Percentiles rank a stretch among this genome's conserved stretches.
Evolutionary conservation across 2,113 vertebrate species (phyloP).

Genomic region (Helogale parvula): DNA sequence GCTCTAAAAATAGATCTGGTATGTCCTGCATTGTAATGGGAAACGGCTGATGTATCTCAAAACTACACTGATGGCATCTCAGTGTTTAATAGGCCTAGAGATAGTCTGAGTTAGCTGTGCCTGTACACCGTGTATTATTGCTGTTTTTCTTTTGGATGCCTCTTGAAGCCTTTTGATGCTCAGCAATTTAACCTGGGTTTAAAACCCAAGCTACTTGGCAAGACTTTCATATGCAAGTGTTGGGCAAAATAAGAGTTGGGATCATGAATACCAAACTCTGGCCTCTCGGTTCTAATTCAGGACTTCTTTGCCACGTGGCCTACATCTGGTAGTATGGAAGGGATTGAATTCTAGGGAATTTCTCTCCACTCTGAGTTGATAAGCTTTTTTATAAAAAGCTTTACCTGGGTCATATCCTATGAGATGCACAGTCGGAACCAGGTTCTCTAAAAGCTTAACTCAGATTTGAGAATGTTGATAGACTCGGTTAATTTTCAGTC

Average conservation of each 20-base stretch:
- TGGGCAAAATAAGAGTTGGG: neutral
- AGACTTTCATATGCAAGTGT: neutral
- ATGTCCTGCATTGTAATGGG: slow-evolving; percentile 50
- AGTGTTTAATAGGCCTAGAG: slow-evolving; percentile 36
- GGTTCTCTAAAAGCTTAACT: slow-evolving; percentile 58
- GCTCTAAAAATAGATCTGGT: slow-evolving; percentile 70
- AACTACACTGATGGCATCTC: slow-evolving; percentile 44
- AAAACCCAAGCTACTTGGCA: neutral
- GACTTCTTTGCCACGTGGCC: neutral
- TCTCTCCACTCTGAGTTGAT: slow-evolving; percentile 31
- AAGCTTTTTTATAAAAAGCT: neutral
- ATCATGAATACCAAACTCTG: neutral
- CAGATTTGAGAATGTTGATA: slow-evolving; percentile 31
- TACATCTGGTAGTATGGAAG: neutral
- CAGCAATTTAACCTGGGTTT: neutral
- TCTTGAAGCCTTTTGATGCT: neutral
- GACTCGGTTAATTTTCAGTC: slow-evolving; percentile 40
- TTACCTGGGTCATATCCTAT: neutral
- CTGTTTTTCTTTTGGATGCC: slow-evolving; percentile 19
- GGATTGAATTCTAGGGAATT: slow-evolving; percentile 1
- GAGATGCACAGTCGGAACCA: slow-evolving; percentile 36
- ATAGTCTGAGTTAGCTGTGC: slow-evolving; percentile 54
- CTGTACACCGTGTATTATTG: neutral
- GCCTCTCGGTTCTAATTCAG: neutral
- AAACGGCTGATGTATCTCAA: slow-evolving; percentile 44